Evolutionary conservation across 1,140 invertebrate species (phyloP).

Genomic region (Vollenhovia emeryi): DNA sequence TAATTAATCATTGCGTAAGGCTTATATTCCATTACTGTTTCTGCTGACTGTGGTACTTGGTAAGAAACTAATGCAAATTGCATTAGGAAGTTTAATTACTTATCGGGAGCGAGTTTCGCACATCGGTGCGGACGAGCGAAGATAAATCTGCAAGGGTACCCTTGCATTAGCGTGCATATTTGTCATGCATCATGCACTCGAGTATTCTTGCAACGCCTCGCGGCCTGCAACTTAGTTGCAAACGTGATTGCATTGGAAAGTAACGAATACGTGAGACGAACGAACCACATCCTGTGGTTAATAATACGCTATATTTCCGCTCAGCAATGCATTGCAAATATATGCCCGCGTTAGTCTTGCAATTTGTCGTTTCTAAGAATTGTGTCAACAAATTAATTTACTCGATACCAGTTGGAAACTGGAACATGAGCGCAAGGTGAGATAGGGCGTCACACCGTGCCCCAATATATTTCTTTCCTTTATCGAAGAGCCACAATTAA

Average conservation of each 20-base stretch:
- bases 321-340: slow-evolving; percentile 17
- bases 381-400: slow-evolving; percentile 21
- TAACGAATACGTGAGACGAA: slow-evolving; percentile 52
- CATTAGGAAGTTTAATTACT: slow-evolving; percentile 59
- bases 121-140: slow-evolving; percentile 33
- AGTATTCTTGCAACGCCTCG: slow-evolving; percentile 46
- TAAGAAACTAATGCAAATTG: slow-evolving; percentile 44
- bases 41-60: not conserved
- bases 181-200: slow-evolving; percentile 61
- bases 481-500: not conserved
- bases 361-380: slow-evolving; percentile 36
- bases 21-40: slow-evolving; percentile 42
- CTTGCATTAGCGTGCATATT: slow-evolving; percentile 45
- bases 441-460: not conserved
- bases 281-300: slow-evolving; percentile 39
- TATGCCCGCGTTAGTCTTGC: not conserved
- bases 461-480: not conserved
- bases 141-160: slow-evolving; percentile 38
- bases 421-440: not conserved
- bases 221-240: slow-evolving; percentile 39
- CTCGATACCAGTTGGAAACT: slow-evolving; percentile 34
- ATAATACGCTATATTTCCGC: slow-evolving; percentile 31
- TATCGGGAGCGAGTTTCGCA: slow-evolving; percentile 52
- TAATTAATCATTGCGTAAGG: slow-evolving; percentile 36
- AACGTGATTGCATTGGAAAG: slow-evolving; percentile 35